Percentiles rank a stretch among this genome's conserved stretches.
Conservation (phyloP, 2,113 vertebrate species). For the Odocoileus hemionus region DNA sequence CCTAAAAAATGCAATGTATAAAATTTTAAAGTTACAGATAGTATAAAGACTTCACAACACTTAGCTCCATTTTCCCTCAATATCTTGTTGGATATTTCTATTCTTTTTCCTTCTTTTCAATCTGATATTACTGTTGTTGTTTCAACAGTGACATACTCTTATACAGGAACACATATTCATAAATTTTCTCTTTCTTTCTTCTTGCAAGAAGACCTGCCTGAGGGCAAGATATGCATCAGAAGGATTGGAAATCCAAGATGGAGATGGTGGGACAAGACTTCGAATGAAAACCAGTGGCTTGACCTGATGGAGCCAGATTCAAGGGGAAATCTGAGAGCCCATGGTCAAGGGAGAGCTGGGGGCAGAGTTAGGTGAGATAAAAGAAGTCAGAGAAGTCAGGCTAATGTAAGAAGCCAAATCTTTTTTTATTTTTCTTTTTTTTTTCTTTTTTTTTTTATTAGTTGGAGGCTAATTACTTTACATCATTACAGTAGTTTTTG, state of each 20-base stretch:
- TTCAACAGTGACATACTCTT: not conserved
- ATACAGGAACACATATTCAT: not conserved
- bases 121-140: not conserved
- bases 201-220: not conserved
- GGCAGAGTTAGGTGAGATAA: not conserved
- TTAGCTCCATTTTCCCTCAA: not conserved
- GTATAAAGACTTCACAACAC: not conserved
- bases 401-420: not conserved
- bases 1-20: not conserved
- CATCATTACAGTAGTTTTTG: too few species aligned
- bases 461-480: too few species aligned
- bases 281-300: not conserved
- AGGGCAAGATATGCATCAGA: not conserved
- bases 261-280: not conserved
- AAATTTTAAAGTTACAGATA: not conserved
- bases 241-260: not conserved
- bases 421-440: not conserved
- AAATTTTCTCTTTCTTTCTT: not conserved
- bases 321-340: not conserved
- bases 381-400: not conserved
- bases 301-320: not conserved
- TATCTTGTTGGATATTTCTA: not conserved
- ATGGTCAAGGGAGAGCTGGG: not conserved
- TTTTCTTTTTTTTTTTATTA: too few species aligned
- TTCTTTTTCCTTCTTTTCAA: not conserved